These are phyloP conservation scores for Calliopum simillimum DNA, from an alignment of 2,888 invertebrate species.

Conservation along the genomic window DNA sequence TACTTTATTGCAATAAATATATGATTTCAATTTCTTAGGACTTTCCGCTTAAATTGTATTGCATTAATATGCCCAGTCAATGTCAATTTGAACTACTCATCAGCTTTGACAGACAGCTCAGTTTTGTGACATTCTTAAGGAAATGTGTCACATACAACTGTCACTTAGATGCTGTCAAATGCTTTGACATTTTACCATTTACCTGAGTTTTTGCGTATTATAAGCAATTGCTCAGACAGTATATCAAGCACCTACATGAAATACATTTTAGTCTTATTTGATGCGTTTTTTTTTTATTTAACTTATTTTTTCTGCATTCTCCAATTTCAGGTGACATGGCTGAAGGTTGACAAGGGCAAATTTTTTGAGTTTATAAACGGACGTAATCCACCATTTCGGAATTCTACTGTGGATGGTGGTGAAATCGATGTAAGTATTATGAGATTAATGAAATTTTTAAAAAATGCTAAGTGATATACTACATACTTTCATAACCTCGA, in stretches of 20 bases:
- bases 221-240: too few species aligned
- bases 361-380: conserved; percentile 85
- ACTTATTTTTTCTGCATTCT: conserved; percentile 1
- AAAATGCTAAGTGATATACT: neutral
- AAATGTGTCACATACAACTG: neutral
- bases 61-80: too few species aligned
- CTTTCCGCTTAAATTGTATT: too few species aligned
- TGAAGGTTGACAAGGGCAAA: conserved; percentile 71
- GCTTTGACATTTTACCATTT: neutral
- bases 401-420: conserved; percentile 77
- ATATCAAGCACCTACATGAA: too few species aligned
- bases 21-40: too few species aligned
- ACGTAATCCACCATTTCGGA: conserved; percentile 78
- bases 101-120: neutral
- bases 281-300: conserved; percentile 20
- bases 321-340: conserved; percentile 66
- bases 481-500: too few species aligned
- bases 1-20: too few species aligned
- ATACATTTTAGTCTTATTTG: neutral
- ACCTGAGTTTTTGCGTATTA: too few species aligned
- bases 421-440: conserved; percentile 77
- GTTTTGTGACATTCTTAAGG: neutral
- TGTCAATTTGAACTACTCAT: too few species aligned
- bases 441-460: neutral
- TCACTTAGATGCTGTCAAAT: conserved; percentile 10